Percentiles rank a stretch among this genome's conserved stretches.
Conservation (phyloP, 2,888 invertebrate genomes). For the Malachius bipustulatus region DNA sequence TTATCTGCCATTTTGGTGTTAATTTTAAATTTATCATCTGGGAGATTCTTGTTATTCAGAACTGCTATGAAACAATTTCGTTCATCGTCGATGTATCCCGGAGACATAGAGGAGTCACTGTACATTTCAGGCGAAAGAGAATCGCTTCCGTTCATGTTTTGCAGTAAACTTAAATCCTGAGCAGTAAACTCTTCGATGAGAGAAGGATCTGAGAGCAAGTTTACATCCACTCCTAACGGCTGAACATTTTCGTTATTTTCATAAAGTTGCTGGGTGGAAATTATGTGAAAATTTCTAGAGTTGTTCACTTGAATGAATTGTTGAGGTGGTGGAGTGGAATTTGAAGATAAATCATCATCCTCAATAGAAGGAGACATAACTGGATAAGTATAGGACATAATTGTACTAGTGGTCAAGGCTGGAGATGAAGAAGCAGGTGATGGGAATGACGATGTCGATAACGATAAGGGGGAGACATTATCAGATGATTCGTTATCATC, state of each 20-base stretch:
- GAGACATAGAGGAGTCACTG: slow-evolving; percentile 36
- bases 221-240: slow-evolving; percentile 34
- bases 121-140: slow-evolving; percentile 33
- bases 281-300: slow-evolving; percentile 49
- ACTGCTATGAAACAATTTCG: slow-evolving; percentile 26
- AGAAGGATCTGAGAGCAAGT: slow-evolving; percentile 37
- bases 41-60: slow-evolving; percentile 17
- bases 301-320: slow-evolving; percentile 50
- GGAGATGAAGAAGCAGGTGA: slow-evolving; percentile 42
- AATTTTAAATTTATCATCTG: slow-evolving; percentile 4
- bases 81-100: slow-evolving; percentile 27
- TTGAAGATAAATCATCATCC: slow-evolving; percentile 37
- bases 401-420: slow-evolving; percentile 31
- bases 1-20: slow-evolving; percentile 12
- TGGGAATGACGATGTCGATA: slow-evolving; percentile 17
- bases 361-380: slow-evolving; percentile 40
- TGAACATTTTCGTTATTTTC: slow-evolving; percentile 49
- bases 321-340: slow-evolving; percentile 40
- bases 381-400: slow-evolving; percentile 25
- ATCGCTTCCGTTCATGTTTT: slow-evolving; percentile 27
- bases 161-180: slow-evolving; percentile 43
- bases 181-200: slow-evolving; percentile 42
- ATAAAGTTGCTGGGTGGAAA: slow-evolving; percentile 46
- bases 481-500: slow-evolving; percentile 35
- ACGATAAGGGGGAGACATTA: slow-evolving; percentile 14